Percentiles rank a stretch among this genome's conserved stretches.
phyloP scores from a whole-genome alignment of 2,797 vertebrate species.

The Gymnothorax javanicus region DNA sequence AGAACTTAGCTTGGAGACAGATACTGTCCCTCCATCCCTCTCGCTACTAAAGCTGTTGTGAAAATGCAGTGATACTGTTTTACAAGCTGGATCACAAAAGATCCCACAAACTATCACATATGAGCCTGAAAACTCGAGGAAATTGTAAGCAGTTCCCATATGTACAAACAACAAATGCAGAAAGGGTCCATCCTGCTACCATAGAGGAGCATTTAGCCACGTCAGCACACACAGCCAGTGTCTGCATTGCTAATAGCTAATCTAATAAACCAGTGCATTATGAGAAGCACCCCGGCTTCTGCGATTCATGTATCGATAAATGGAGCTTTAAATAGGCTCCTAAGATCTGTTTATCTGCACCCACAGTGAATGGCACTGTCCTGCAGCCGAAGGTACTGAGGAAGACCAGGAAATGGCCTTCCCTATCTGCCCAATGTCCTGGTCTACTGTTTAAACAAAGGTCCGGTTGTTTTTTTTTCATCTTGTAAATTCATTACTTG shows the following conservation, averaged over 20 bases:
- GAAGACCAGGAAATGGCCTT: not conserved
- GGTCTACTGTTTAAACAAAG: no score
- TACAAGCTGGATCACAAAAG: not conserved
- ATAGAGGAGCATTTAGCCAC: not conserved
- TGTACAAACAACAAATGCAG: not conserved
- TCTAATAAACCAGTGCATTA: not conserved
- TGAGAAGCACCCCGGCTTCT: not conserved
- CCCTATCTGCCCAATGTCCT: no score
- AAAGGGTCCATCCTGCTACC: not conserved
- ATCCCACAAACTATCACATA: not conserved
- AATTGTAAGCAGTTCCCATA: not conserved
- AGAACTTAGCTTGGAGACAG: not conserved
- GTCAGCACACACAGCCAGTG: not conserved
- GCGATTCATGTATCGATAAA: not conserved
- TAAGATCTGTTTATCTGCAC: not conserved
- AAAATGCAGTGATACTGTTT: not conserved
- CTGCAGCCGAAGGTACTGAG: not conserved
- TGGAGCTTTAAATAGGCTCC: not conserved
- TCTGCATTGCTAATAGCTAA: not conserved
- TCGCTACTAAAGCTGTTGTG: not conserved
- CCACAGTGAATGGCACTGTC: not conserved
- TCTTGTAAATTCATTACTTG: no score
- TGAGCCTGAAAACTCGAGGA: not conserved
- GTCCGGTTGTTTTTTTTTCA: no score
- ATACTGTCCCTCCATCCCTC: not conserved